These are phyloP conservation scores for Tachysurus fulvidraco DNA, from an alignment of 2,113 vertebrate genomes.

Conservation along the genomic window DNA sequence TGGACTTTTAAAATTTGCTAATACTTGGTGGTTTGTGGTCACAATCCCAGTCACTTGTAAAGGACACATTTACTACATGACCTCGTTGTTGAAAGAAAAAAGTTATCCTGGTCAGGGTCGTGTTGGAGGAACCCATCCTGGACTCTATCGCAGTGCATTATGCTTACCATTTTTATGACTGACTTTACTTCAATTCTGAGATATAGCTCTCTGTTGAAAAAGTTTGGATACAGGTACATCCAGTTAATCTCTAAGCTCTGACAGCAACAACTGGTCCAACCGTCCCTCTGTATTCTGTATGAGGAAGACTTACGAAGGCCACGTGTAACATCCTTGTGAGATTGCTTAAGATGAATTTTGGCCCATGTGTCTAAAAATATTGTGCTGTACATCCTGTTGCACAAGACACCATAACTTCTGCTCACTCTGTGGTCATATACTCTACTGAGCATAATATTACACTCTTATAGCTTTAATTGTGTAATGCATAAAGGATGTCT, in stretches of 20 bases:
- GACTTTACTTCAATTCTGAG: background rate
- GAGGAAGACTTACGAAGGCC: background rate
- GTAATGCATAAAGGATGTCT: background rate
- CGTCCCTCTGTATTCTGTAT: background rate
- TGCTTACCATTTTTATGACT: background rate
- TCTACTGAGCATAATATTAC: background rate
- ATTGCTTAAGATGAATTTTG: conserved; percentile 1
- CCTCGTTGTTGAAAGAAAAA: background rate
- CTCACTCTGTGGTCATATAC: background rate
- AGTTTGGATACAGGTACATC: background rate
- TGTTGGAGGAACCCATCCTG: background rate
- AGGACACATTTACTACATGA: background rate
- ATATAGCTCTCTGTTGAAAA: background rate
- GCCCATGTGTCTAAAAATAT: background rate
- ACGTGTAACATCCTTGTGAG: background rate
- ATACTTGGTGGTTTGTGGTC: background rate
- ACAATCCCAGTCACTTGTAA: background rate
- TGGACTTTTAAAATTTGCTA: background rate
- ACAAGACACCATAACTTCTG: background rate
- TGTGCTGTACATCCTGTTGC: background rate
- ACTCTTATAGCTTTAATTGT: background rate
- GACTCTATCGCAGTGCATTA: background rate
- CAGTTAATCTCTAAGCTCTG: background rate
- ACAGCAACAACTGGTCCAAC: background rate
- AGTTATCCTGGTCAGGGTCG: background rate